Conservation (phyloP, 2,797 vertebrate species). For the Cuniculus paca region DNA sequence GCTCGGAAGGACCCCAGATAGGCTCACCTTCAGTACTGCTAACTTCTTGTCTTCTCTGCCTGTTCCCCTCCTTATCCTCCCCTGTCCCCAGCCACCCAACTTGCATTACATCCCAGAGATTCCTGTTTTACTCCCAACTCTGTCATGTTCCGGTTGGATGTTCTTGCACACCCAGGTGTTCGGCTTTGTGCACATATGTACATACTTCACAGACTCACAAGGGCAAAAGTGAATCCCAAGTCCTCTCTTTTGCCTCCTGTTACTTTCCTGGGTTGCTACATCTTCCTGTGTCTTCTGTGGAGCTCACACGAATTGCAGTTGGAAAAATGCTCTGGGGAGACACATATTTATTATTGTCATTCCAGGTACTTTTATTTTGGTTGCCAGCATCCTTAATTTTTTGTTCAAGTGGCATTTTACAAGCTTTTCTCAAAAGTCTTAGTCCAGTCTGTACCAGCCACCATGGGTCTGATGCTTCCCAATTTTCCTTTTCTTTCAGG, state of each 20-base stretch:
- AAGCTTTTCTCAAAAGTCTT: not conserved
- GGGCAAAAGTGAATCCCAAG: not conserved
- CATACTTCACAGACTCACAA: not conserved
- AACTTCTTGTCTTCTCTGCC: not conserved
- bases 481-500: slow-evolving; percentile 91
- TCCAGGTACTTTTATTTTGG: not conserved
- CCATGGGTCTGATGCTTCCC: slow-evolving; percentile 81
- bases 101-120: not conserved
- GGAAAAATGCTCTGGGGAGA: not conserved
- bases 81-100: not conserved
- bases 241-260: not conserved
- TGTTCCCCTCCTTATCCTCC: not conserved
- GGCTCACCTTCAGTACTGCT: not conserved
- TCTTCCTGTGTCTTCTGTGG: not conserved
- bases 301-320: no score
- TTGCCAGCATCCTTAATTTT: not conserved
- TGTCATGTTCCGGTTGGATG: not conserved
- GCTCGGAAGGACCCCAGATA: not conserved
- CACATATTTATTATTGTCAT: not conserved
- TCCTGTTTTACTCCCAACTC: not conserved
- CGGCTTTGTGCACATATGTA: not conserved
- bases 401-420: not conserved
- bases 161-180: not conserved
- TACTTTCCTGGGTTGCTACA: not conserved
- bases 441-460: not conserved